Conservation (phyloP, 1,140 invertebrate genomes). For the Cyrtorhinus lividipennis region DNA sequence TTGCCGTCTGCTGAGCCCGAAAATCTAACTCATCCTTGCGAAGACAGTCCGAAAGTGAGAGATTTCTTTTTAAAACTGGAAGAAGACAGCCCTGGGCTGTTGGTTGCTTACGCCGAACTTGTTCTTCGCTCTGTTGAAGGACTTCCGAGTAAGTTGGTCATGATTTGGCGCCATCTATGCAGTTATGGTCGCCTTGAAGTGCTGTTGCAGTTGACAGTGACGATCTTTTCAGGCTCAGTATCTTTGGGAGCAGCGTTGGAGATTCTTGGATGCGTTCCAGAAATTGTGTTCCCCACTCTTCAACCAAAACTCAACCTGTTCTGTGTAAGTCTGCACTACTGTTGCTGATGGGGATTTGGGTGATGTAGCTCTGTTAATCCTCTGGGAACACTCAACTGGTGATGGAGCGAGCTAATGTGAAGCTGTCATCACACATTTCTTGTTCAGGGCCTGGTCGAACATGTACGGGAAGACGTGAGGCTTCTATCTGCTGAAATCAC, state of each 20-base stretch:
- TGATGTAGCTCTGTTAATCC: too few relatives aligned
- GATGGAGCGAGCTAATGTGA: too few relatives aligned
- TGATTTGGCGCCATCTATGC: neutral
- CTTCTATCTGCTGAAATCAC: neutral
- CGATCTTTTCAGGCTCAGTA: constrained; percentile 29
- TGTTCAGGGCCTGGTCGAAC: constrained; percentile 43
- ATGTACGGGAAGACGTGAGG: constrained; percentile 53
- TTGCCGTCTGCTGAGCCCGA: constrained; percentile 25
- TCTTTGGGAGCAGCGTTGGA: constrained; percentile 57
- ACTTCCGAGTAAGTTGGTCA: constrained; percentile 27
- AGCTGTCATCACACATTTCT: neutral
- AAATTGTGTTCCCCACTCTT: constrained; percentile 39
- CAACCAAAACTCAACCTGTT: constrained; percentile 44
- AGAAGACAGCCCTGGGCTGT: neutral
- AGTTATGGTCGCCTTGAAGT: neutral
- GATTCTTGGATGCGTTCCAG: constrained; percentile 50
- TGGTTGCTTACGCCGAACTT: constrained; percentile 28
- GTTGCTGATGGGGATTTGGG: too few relatives aligned
- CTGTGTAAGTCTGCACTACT: too few relatives aligned
- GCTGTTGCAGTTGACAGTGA: too few relatives aligned
- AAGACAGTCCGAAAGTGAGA: constrained; percentile 25
- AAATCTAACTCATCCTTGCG: constrained; percentile 15
- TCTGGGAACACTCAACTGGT: too few relatives aligned
- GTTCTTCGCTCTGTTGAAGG: constrained; percentile 29
- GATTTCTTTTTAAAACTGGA: constrained; percentile 24